Evolutionary conservation across 2,113 vertebrate species (phyloP), one percentile per base, ranked within the genome.

Genomic region (Scomber colias): DNA sequence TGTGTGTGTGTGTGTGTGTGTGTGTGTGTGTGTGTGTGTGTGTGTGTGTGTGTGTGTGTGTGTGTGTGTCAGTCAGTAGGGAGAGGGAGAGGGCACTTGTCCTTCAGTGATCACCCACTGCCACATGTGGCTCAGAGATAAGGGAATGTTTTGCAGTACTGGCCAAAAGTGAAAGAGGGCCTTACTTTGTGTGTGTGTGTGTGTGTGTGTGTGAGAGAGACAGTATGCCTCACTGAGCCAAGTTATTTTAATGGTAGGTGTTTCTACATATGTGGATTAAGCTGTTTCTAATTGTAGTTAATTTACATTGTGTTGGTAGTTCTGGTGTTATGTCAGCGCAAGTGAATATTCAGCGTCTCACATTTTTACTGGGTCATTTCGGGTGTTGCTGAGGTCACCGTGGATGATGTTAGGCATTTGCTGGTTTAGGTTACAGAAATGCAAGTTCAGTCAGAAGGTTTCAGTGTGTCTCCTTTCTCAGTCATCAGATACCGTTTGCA

Each of bases 61-160:
- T 12, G 13, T 55, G 24, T 21, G 21, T 21, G 21, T 21, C 21
- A 21, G 21, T 21, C 21, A 21, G 21, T 21, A 21, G 31, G 6
- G 31, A 35, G 31, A 5, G 24, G 71, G 63, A 54, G 13, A 74
- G 31, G 44, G 30, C 5, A 3, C 3, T 49, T 73, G 65, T 72
- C 70, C 65, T 79, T 56, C 5, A 46, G 60, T 57, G 11, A 11
- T 49, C n/a, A 1, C 15, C 19, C 56, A 54, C 59, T 54, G 65
- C 70, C 49, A 70, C 78, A 79, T 90, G 87, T 77, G 31, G 54
- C 62, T 53, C 49, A 64, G 46, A 91, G 90, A 88, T 91, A 90
- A 88, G 80, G 49, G 27, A n/a, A 24, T 81, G 77, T 66, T 82
- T 30, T 30, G 24, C 13, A 0, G 31, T 44, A 49, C 61, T 40